These are phyloP conservation scores for Scophthalmus maximus DNA, from an alignment of 2,113 vertebrate genomes.

Conservation along the genomic window DNA sequence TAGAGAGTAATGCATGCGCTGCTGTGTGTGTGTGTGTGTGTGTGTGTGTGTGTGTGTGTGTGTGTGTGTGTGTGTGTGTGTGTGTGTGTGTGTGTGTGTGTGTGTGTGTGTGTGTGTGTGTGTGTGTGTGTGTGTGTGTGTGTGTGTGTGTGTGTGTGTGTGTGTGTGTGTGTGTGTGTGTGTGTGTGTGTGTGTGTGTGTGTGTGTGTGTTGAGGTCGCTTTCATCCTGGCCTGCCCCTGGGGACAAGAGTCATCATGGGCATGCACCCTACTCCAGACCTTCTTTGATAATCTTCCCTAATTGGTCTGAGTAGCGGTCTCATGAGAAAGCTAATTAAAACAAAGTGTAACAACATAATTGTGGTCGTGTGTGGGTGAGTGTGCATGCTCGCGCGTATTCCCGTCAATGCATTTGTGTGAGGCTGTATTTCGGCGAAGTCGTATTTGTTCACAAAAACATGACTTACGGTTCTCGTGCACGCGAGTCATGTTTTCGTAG, in stretches of 20 bases:
- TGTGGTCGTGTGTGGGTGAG: conserved; percentile 45
- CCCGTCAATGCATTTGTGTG: conserved; percentile 10
- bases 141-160: conserved; percentile 20
- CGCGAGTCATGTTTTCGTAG: conserved; percentile 18
- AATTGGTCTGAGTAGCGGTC: conserved; percentile 78
- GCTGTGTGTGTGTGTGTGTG: conserved; percentile 14
- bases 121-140: conserved; percentile 21
- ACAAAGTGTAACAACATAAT: conserved; percentile 76
- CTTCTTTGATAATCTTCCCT: conserved; percentile 80
- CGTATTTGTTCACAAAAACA: conserved; percentile 60
- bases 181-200: conserved; percentile 24
- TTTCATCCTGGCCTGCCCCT: conserved; percentile 75
- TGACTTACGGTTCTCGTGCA: conserved; percentile 36
- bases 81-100: conserved; percentile 26
- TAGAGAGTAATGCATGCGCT: conserved; percentile 17
- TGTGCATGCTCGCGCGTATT: neutral
- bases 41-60: conserved; percentile 21
- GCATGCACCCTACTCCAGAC: conserved; percentile 72
- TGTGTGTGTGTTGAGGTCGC: conserved; percentile 51
- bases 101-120: conserved; percentile 16
- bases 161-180: conserved; percentile 16
- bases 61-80: conserved; percentile 17
- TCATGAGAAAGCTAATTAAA: conserved; percentile 83
- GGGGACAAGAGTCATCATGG: conserved; percentile 72
- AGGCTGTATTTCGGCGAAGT: conserved; percentile 22